Base-by-base conservation (phyloP, 92 coral and sea anemone genomes). In the Zoanthus gigantus region DNA sequence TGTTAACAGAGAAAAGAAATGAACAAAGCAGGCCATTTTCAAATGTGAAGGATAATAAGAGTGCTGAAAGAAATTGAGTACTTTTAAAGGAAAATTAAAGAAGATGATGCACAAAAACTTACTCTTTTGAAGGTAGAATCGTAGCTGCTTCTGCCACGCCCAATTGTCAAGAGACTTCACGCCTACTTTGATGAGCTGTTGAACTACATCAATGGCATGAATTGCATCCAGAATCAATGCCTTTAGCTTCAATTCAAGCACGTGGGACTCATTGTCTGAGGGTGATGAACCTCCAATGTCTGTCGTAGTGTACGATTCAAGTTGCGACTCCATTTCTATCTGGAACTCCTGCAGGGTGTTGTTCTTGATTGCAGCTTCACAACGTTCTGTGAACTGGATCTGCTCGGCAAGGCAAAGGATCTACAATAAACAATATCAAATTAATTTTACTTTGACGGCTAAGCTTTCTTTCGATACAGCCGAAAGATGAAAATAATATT, bases 91-190 rank as follows among this genome's bases (percentile, higher is more conserved):
- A 73, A 2, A 15, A 74, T 1, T 46, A 3, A 44, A 74, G 52
- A 4, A 47, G 10, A 7, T 50, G 23, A 44, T 44, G 2, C 28
- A 16, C 48, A 0, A 74, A 15, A 14, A 15, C 52, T 68, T 83
- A 92, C 98, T 89, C 91, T 97, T 97, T 60, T 92, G 73, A 81
- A 94, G 78, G 91, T 97, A 97, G 71, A 95, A 97, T 71, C 99
- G 89, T 1, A 97, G 95, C 79, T 97, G 99, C 52, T 97, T 97
- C 94, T 97, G 99, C 99, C 99, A 97, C 88, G 92, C 89, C 99
- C 99, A 97, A 12, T 92, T 95, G 11, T 97, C 98, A 37, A 91
- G 69, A 57, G 98, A 90, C 89, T 92, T 95, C 76, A 97, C 91
- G 6, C 95, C 93, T 28, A 86, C 82, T 84, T 90, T 92, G 56